Base-by-base conservation (phyloP, 2,797 vertebrate species). In the Enteromius unitaeniatus region DNA sequence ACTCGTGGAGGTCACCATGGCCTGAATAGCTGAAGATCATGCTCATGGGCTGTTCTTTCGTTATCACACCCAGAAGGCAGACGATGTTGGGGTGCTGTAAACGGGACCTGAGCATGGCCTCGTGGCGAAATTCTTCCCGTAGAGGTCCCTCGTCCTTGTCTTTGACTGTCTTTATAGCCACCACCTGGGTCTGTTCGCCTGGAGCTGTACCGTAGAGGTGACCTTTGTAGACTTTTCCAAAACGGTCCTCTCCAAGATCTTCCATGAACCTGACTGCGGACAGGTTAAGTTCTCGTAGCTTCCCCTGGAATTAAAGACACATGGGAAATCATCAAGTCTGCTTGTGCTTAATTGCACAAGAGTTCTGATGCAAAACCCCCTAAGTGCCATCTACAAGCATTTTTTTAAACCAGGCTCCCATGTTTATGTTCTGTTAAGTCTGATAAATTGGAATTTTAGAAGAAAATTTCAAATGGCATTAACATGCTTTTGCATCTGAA, bases 191-290 rank as follows among this genome's bases (percentile, higher is more conserved):
- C 87, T 97, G 97, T 92, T 99, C 98, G 13, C 96, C 96, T 0
- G 97, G 96, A 0, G 92, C 90, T 0, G 96, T 95, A 73, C 97
- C 95, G 3, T 99, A 98, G 42, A 99, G 94, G 87, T 99, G 98
- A 1, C 97, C 98, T 88, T 97, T 99, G 94, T 99, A 99, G 79
- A 99, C 97, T 87, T 97, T 99, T 15, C 98, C 98, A n/a, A 98
- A 99, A 0, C 97, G 96, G 88, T 99, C 97, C 84, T 99, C 97
- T 4, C 98, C 98, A 0, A 99, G 94, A 67, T 98, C 98, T 88
- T 99, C 98, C 96, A 98, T 97, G 88, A 99, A 98, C 4, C 97
- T 92, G 72, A 99, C 95, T 0, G 96, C 93, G 4, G 98, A 97
- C 77, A 98, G 86, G 88, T 95, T 97, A 84, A 99, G 95, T 94